Percentiles rank a stretch among this genome's conserved stretches.
phyloP scores from a whole-genome alignment of 2,888 invertebrate genomes.

The Lordiphosa fenestrarum region DNA sequence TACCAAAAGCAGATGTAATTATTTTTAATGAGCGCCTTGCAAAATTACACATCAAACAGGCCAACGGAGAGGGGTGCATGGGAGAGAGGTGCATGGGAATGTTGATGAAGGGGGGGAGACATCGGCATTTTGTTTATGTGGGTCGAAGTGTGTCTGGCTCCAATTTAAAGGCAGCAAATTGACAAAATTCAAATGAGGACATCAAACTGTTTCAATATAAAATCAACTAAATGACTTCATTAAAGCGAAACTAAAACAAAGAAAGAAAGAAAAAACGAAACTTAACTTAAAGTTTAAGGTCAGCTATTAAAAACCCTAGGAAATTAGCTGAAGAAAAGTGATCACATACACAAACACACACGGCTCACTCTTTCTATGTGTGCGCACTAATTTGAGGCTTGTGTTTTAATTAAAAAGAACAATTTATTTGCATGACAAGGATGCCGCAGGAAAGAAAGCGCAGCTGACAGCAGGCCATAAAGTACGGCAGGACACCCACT shows the following conservation, averaged over 20 bases:
- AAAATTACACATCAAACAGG: conserved; percentile 71
- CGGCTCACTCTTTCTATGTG: conserved; percentile 14
- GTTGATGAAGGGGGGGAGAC: not conserved
- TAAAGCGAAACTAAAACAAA: conserved; percentile 4
- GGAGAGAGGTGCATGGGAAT: conserved; percentile 1
- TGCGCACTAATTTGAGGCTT: conserved; percentile 57
- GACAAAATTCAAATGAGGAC: conserved; percentile 24
- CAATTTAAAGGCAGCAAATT: conserved; percentile 15
- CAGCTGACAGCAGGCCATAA: conserved; percentile 64
- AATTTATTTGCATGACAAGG: conserved; percentile 65
- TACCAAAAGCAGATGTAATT: conserved; percentile 66
- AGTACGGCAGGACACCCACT: conserved; percentile 33
- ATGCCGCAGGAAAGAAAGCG: conserved; percentile 26
- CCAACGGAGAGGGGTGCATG: conserved; percentile 9
- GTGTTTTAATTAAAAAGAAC: conserved; percentile 70
- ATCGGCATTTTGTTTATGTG: conserved; percentile 44
- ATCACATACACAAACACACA: conserved; percentile 8
- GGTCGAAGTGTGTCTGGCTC: conserved; percentile 32
- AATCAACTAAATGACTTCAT: conserved; percentile 49
- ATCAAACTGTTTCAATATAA: conserved; percentile 37
- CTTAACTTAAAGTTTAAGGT: conserved; percentile 32
- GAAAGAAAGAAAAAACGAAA: conserved; percentile 1
- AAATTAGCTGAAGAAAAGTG: conserved; percentile 26
- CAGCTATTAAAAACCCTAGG: conserved; percentile 17
- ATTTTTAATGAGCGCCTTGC: conserved; percentile 71